Evolutionary conservation across 2,888 invertebrate species (phyloP), one percentile per base, ranked within the genome.

Genomic region (Mycalesis mineus): DNA sequence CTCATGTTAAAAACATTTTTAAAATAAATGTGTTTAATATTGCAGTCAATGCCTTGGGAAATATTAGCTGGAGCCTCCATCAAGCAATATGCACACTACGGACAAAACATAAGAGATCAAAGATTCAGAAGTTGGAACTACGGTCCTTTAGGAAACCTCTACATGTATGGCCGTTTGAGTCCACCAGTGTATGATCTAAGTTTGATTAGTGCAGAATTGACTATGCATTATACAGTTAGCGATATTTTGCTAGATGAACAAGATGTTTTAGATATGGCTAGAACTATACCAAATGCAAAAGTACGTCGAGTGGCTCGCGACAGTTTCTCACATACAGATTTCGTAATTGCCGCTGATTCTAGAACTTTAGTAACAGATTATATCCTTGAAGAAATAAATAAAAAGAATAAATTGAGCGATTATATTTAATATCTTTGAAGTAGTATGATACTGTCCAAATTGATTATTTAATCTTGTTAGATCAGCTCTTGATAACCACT

Each of bases 21-120:
- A 22, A 22, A 22, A 29, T 17, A 36, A 28, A 13, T 28, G 1
- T 37, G 11, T 44, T 53, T 49, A 11, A 14, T 53, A 29, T 49
- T 15, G n/a, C 29, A 47, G 17, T 1, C 11, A 36, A 14, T 48
- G 14, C 50, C 40, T 50, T 44, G 7, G 22, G 56, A 56, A 36
- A 36, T 56, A 22, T 15, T 61, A 42, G 68, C 62, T 3, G 84
- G 86, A 1, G 81, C 76, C 9, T 65, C 84, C 0, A 17, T 83
- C 0, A 86, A 84, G 56, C 84, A 85, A 69, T 36, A 80, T 0
- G 84, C 78, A 0, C 85, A 84, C 61, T 87, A 71, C 55, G 84
- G 84, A 0, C 87, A 87, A 65, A 84, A 82, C 58, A 73, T 87
- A 11, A 70, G 78, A 47, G 79, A 78, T 57, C 72, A 68, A 61